phyloP scores from a whole-genome alignment of 1,140 invertebrate genomes.

The Sarcophaga bullata region DNA sequence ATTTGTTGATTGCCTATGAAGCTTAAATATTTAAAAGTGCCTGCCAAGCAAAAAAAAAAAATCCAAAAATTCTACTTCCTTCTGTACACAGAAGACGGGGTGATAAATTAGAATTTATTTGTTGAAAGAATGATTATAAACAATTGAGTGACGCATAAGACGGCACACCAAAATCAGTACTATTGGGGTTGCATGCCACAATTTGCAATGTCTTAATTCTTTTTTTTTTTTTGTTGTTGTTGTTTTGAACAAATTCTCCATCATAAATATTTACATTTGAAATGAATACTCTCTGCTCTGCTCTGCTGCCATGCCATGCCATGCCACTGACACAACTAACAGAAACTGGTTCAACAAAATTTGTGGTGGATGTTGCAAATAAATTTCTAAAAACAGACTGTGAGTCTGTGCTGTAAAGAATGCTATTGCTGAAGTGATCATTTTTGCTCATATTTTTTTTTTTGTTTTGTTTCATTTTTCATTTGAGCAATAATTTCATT shows the following conservation, averaged over 20 bases:
- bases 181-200: background rate
- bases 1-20: too few relatives aligned
- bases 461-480: too few relatives aligned
- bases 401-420: background rate
- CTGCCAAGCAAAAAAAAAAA: too few relatives aligned
- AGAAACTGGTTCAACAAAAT: background rate
- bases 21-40: too few relatives aligned
- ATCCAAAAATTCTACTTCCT: too few relatives aligned
- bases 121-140: background rate
- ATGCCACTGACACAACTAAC: too few relatives aligned
- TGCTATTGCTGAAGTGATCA: background rate
- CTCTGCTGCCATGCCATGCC: too few relatives aligned
- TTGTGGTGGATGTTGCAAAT: background rate
- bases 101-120: too few relatives aligned
- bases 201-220: background rate
- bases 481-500: background rate
- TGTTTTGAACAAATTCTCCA: background rate
- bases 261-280: slow-evolving; percentile 9
- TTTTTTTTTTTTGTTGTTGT: background rate
- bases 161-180: background rate
- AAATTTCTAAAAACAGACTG: background rate
- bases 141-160: background rate
- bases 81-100: too few relatives aligned
- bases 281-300: background rate
- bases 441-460: background rate